Evolutionary conservation across 2,888 invertebrate genomes (phyloP).

Genomic region (Cryptus viduatorius): DNA sequence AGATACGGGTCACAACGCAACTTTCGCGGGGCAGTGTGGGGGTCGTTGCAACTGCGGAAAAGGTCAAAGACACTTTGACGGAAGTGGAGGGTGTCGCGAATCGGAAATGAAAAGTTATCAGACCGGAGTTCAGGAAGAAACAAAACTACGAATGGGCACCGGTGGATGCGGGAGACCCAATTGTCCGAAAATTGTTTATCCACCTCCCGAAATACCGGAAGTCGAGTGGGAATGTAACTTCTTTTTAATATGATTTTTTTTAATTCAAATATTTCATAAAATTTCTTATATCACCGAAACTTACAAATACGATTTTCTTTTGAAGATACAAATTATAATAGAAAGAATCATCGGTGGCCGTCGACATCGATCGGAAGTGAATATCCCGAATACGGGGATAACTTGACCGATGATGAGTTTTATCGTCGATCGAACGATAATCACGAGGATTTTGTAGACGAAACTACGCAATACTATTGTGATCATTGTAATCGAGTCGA

Average conservation of each 20-base stretch:
- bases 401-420: background rate
- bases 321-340: slow-evolving; percentile 43
- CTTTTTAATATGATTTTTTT: background rate
- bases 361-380: background rate
- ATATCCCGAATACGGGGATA: background rate
- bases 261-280: background rate
- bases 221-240: slow-evolving; percentile 43
- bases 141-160: background rate
- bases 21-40: slow-evolving; percentile 13
- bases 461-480: background rate
- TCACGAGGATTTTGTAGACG: slow-evolving; percentile 15
- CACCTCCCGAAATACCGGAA: slow-evolving; percentile 30
- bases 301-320: background rate
- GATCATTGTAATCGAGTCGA: background rate
- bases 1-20: background rate
- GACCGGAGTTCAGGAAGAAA: background rate
- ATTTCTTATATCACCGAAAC: background rate
- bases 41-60: slow-evolving; percentile 32
- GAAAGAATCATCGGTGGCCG: slow-evolving; percentile 29
- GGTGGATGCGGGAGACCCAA: slow-evolving; percentile 41
- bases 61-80: slow-evolving; percentile 22
- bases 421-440: slow-evolving; percentile 6
- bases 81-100: slow-evolving; percentile 13
- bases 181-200: slow-evolving; percentile 34
- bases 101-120: slow-evolving; percentile 7